Evolutionary conservation across 2,888 invertebrate genomes (phyloP).

Genomic region (Ptilodon capucinus): DNA sequence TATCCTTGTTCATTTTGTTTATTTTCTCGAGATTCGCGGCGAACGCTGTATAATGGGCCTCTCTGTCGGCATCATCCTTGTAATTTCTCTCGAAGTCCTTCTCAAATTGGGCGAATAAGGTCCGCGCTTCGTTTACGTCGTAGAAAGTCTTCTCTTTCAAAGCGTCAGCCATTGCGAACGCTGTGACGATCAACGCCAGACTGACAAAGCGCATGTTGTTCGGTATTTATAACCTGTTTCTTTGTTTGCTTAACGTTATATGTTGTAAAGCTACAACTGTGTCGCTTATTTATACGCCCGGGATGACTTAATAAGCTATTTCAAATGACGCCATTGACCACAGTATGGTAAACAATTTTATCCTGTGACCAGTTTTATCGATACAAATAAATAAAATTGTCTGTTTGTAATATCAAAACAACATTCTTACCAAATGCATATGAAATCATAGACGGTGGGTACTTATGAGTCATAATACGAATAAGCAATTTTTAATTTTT

Average conservation of each 20-base stretch:
- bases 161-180: conserved; percentile 25
- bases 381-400: no score
- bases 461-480: no score
- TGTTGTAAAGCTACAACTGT: background rate
- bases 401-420: no score
- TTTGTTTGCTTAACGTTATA: conserved; percentile 1
- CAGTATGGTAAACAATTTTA: background rate
- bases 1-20: conserved; percentile 32
- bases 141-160: conserved; percentile 22
- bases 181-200: conserved; percentile 15
- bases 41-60: conserved; percentile 43
- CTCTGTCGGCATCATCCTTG: conserved; percentile 42
- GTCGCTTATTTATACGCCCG: background rate
- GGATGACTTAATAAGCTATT: background rate
- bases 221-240: conserved; percentile 5
- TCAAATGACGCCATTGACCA: background rate
- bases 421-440: no score
- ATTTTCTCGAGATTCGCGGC: conserved; percentile 33
- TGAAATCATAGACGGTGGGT: no score
- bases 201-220: conserved; percentile 16
- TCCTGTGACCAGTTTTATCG: no score
- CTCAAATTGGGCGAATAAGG: conserved; percentile 43
- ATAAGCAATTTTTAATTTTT: no score
- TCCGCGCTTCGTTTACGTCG: conserved; percentile 35
- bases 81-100: conserved; percentile 41